Conservation (phyloP, 2,113 vertebrate genomes). For the Tachuris rubrigastra region DNA sequence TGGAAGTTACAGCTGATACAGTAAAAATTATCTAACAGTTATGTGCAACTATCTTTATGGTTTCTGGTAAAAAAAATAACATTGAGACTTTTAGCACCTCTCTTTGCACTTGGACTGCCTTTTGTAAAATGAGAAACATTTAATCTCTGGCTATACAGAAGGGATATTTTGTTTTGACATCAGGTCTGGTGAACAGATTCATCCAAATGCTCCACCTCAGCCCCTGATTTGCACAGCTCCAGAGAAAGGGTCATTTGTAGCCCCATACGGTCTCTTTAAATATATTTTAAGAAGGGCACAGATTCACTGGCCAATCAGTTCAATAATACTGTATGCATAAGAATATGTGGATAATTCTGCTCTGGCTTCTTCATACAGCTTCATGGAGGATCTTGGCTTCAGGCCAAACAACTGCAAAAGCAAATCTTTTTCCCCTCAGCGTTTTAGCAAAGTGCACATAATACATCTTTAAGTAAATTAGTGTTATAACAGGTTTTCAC, state of each 20-base stretch:
- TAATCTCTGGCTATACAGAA: not conserved
- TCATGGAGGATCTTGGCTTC: not conserved
- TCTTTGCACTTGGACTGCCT: not conserved
- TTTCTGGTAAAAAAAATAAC: not conserved
- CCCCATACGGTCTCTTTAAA: not conserved
- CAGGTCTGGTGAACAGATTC: not conserved
- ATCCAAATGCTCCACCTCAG: not conserved
- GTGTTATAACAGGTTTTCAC: constrained; percentile 22
- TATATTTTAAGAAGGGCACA: not conserved
- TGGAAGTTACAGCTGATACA: not conserved
- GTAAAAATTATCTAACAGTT: not conserved
- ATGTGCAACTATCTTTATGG: not conserved
- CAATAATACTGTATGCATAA: not conserved
- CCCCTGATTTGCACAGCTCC: not conserved
- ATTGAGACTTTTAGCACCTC: not conserved
- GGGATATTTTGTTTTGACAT: not conserved
- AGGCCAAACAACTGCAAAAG: not conserved
- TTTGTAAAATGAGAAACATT: constrained; percentile 10
- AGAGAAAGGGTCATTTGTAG: not conserved
- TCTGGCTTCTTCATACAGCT: not conserved
- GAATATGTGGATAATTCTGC: not conserved
- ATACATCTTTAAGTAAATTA: constrained; percentile 40
- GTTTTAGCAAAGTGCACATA: not conserved
- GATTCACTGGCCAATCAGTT: not conserved
- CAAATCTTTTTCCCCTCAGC: not conserved